Base-by-base conservation (phyloP, 92 coral and sea anemone genomes). In the Parazoanthus swiftii region DNA sequence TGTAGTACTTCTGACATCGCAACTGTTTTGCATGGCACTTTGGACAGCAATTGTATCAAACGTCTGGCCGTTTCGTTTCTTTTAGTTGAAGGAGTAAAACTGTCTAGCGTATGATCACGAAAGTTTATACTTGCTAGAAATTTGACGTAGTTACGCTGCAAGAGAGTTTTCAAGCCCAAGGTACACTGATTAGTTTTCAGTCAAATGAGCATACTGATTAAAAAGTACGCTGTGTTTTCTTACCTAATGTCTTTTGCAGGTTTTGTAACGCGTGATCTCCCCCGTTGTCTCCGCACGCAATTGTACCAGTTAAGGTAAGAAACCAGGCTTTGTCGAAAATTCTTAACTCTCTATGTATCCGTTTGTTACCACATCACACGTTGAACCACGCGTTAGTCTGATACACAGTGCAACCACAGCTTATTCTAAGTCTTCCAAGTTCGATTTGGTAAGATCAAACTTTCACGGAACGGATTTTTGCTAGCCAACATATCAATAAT, bases 281-380 rank as follows among this genome's bases (percentile, higher is more conserved):
- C 77, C 79, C 44, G 87, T 84, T 84, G 87, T 48, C 78, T 15
- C 67, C 72, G 87, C 87, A 84, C 87, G 79, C 87, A 84, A 84
- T 51, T 82, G 71, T 37, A 16, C 23, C 37, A 50, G 66, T 70
- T 21, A 71, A 84, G 87, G 87, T 84, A 71, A 71, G 87, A 50
- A 33, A 84, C 43, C 29, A 10, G 14, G 42, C 25, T 7, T 84
- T 71, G 38, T 46, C 35, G 75, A 44, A 7, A n/a, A 11, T 15
- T 46, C 11, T 71, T 71, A 43, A 20, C 37, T 83, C 43, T 44
- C 73, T 48, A 18, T 51, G 72, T 70, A 43, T 58, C 85, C 39
- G 73, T 58, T 81, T 35, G 54, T 63, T 46, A 71, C 42, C 43
- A 6, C 77, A 25, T 23, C 37, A 25, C 86, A 67, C 68, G 63